These are phyloP conservation scores for Corythornis leucogaster DNA, from an alignment of 2,797 vertebrate species.

Conservation along the genomic window DNA sequence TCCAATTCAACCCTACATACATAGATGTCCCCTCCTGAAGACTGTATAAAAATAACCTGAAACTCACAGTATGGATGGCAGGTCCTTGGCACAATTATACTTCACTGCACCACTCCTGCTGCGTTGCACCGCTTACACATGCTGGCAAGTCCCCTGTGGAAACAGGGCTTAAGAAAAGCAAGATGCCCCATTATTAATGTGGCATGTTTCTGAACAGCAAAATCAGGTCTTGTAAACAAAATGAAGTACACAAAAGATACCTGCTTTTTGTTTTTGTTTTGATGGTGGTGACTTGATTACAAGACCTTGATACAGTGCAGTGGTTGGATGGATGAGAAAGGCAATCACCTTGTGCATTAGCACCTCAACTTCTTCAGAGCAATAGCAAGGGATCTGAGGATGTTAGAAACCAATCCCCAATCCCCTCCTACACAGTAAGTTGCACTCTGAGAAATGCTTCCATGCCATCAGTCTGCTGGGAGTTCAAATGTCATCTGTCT, in stretches of 20 bases:
- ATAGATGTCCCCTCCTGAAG: neutral
- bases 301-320: neutral
- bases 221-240: neutral
- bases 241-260: neutral
- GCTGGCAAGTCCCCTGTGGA: neutral
- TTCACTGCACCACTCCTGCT: neutral
- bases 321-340: neutral
- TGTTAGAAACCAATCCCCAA: neutral
- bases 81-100: neutral
- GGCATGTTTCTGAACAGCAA: neutral
- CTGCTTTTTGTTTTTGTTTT: neutral
- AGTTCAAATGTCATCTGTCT: neutral
- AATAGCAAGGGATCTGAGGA: neutral
- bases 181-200: neutral
- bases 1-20: neutral
- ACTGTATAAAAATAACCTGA: rapidly evolving
- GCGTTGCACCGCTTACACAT: neutral
- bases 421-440: rapidly evolving
- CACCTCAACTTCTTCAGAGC: neutral
- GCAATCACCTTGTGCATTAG: neutral
- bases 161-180: neutral
- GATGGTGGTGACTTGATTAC: neutral
- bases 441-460: neutral
- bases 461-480: neutral
- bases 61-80: neutral